phyloP scores from a whole-genome alignment of 2,888 invertebrate genomes.

The Podotricha telesiphe region DNA sequence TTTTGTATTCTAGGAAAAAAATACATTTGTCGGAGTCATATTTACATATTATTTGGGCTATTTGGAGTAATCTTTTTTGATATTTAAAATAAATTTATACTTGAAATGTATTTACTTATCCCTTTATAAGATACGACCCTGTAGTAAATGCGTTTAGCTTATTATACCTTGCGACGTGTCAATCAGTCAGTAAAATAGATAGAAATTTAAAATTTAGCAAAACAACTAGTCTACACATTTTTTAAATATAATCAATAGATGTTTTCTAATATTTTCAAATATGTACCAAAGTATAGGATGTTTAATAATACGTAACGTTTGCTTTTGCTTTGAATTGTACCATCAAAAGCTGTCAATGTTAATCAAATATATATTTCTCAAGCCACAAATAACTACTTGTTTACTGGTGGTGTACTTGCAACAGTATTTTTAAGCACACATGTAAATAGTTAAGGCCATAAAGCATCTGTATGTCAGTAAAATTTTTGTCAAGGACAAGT shows the following conservation, averaged over 20 bases:
- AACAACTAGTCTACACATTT: not conserved
- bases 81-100: too few relatives aligned
- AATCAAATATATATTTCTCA: slow-evolving; percentile 10
- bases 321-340: slow-evolving; percentile 6
- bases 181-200: too few relatives aligned
- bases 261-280: not conserved
- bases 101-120: too few relatives aligned
- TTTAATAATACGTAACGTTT: not conserved
- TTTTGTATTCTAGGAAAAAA: too few relatives aligned
- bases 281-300: not conserved
- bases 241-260: not conserved
- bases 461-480: slow-evolving; percentile 55
- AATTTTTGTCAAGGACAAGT: slow-evolving; percentile 70
- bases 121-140: too few relatives aligned
- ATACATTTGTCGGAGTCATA: too few relatives aligned
- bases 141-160: too few relatives aligned
- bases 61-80: too few relatives aligned
- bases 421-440: slow-evolving; percentile 48
- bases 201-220: not conserved
- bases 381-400: not conserved
- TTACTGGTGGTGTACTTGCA: slow-evolving; percentile 57
- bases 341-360: slow-evolving; percentile 5
- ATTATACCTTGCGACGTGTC: too few relatives aligned
- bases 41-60: too few relatives aligned
- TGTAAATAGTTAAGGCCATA: slow-evolving; percentile 61